Evolutionary conservation across 2,888 invertebrate genomes (phyloP), one percentile per base, ranked within the genome.

Genomic region (Lepidonotus clava): DNA sequence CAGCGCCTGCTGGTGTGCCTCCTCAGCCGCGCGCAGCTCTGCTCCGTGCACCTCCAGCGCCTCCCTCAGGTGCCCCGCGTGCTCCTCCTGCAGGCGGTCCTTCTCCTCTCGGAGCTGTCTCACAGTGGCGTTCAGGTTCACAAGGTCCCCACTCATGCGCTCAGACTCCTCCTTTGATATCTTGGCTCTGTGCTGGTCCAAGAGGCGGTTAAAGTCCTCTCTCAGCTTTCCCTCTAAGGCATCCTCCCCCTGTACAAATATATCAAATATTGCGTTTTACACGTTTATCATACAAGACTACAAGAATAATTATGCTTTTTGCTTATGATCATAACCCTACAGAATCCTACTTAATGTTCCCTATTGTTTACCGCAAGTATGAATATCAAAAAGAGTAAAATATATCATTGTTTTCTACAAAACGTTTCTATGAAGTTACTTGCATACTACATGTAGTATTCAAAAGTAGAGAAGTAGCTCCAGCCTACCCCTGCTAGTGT

Each of bases 181-280:
- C 46, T 80, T 21, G 1, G 51, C 24, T 2, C 80, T 41, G 51
- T 87, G 84, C 61, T 84, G 36, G 34, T 86, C 87, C 83, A 90
- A 86, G 28, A 90, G 88, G 1, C 77, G 77, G 80, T 87, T 86
- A 85, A 92, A 92, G 46, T 92, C 92, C 32, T 91, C 91, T 87
- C 89, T 88, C 80, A 91, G 86, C 87, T 91, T 90, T 21, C 91
- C 92, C 76, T 89, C 83, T 32, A 92, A 87, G n/a, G 88, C 89
- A 32, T 86, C 87, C 21, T 89, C 89, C 71, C 91, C 92, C 92
- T 92, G 87, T n/a, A 34, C 14, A 4, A n/a, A n/a, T n/a, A n/a
- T n/a, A n/a, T n/a, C n/a, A n/a, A n/a, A n/a, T n/a, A n/a, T n/a
- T n/a, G n/a, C n/a, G n/a, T n/a, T n/a, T n/a, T n/a, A n/a, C n/a